A percentile compares a stretch with the other conserved stretches of the same genome.
These are phyloP conservation scores for Falcaria lacertinaria DNA, from an alignment of 2,888 invertebrate genomes.

Conservation along the genomic window DNA sequence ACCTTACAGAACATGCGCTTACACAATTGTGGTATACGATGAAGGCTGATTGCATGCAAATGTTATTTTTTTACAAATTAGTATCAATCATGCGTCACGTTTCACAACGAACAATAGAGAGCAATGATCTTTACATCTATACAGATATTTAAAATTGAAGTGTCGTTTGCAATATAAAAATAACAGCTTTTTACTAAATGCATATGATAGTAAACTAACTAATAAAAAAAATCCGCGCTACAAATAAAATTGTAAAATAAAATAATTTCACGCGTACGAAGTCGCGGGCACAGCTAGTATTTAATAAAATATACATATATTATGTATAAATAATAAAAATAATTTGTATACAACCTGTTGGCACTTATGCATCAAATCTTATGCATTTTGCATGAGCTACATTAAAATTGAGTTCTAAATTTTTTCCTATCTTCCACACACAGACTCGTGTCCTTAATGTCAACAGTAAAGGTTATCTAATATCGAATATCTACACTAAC, in stretches of 20 bases:
- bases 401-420: conserved; percentile 1
- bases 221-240: too few species aligned
- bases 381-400: neutral
- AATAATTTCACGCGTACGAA: too few species aligned
- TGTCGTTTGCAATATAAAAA: too few species aligned
- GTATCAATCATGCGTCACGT: conserved; percentile 34
- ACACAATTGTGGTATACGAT: conserved; percentile 14
- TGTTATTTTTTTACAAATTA: conserved; percentile 44
- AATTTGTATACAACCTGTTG: too few species aligned
- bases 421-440: neutral
- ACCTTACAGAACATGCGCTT: neutral
- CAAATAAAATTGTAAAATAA: too few species aligned
- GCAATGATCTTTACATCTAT: neutral
- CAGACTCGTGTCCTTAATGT: neutral
- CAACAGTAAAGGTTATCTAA: neutral
- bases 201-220: too few species aligned
- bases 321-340: too few species aligned
- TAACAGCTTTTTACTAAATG: too few species aligned
- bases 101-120: conserved; percentile 20
- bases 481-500: neutral
- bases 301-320: too few species aligned
- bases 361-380: neutral
- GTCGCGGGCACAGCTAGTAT: too few species aligned
- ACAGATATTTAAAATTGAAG: too few species aligned
- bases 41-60: conserved; percentile 40